Conservation (phyloP, 2,888 invertebrate genomes). For the Balanococcus diminutus region DNA sequence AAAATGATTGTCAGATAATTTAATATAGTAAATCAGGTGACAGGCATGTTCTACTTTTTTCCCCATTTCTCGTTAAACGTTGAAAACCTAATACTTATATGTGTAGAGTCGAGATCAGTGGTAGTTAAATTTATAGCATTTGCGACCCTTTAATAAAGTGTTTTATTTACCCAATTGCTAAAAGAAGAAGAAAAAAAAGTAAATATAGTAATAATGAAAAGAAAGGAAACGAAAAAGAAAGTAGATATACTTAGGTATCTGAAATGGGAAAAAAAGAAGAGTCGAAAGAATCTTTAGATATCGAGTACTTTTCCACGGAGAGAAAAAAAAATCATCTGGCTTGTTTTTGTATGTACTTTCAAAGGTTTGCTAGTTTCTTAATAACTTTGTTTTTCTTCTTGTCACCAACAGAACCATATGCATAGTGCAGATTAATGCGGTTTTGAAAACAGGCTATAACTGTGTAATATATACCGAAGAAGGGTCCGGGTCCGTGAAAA, state of each 20-base stretch:
- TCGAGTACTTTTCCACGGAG: not conserved
- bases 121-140: slow-evolving; percentile 14
- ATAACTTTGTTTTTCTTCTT: not conserved
- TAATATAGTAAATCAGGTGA: slow-evolving; percentile 52
- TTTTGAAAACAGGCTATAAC: not conserved
- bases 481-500: not conserved
- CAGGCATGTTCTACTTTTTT: slow-evolving; percentile 45
- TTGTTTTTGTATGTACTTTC: not conserved
- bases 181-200: not conserved
- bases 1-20: slow-evolving; percentile 53
- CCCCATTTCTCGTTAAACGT: slow-evolving; percentile 2
- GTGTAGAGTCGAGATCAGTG: not conserved
- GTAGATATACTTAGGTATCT: no score
- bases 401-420: not conserved
- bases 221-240: not conserved
- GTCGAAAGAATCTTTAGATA: no score
- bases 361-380: not conserved
- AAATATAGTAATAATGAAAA: not conserved
- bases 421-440: not conserved
- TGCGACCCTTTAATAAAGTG: not conserved
- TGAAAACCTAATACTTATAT: slow-evolving; percentile 19
- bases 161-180: not conserved
- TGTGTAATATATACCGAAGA: not conserved
- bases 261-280: not conserved
- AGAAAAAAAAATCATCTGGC: not conserved